Evolutionary conservation across 2,797 vertebrate genomes (phyloP), one percentile per base, ranked within the genome.

Genomic region (Characodon lateralis): DNA sequence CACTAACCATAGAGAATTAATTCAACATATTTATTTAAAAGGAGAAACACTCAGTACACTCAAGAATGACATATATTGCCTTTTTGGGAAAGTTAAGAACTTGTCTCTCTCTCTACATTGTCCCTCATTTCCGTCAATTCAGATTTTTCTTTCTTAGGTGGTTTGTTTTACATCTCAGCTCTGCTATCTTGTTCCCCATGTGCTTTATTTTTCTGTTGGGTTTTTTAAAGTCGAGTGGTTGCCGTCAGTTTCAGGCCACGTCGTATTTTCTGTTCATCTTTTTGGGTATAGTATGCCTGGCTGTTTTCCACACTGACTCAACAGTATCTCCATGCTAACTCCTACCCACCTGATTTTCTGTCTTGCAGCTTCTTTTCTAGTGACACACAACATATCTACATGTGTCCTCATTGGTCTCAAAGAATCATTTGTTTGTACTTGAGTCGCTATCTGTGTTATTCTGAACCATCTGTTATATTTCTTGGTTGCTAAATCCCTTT

Each of bases 11-110:
- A 95, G 89, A 94, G 85, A 83, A 84, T 79, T 85, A 86, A 92
- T 90, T 92, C 91, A 87, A 87, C 93, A 92, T 96, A 96, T 96
- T 96, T 96, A 96, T 96, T 96, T 94, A 86, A 88, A 83, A 85
- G 88, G 83, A 91, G 86, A 90, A 84, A 92, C 85, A 87, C 92
- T 94, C 91, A 81, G 85, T 92, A 89, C 91, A 93, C 92, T 93
- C 93, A 94, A 94, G 89, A 96, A 96, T 95, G 93, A 96, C 95
- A 96, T 95, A 95, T 96, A 96, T 96, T 96, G 95, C 95, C 95
- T 96, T 96, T 95, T 96, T 92, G 87, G 90, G 92, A 88, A 87
- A 92, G 85, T 91, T 89, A 86, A 20, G 82, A 80, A 87, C 88
- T 91, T 82, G 78, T 89, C 93, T 93, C 74, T 91, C 55, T 79